phyloP scores from a whole-genome alignment of 2,797 vertebrate species.

The Pangasius macronema region DNA sequence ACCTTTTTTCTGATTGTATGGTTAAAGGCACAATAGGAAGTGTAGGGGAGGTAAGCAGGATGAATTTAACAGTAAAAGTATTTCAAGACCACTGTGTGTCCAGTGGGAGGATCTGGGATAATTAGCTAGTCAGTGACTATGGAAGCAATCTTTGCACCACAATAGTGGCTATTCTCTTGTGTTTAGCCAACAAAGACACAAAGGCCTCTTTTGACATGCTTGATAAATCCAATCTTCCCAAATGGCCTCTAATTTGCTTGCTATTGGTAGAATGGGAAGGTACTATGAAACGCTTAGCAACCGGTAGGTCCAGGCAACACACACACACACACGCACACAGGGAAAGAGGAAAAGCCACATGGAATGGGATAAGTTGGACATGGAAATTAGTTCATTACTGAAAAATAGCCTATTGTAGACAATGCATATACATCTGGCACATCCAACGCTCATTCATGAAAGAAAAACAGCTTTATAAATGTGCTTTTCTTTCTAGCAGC shows the following conservation, averaged over 20 bases:
- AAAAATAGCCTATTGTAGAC: constrained; percentile 71
- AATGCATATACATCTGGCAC: constrained; percentile 71
- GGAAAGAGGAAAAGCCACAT: constrained; percentile 35
- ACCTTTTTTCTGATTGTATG: not conserved
- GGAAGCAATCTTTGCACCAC: constrained; percentile 69
- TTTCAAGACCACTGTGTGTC: constrained; percentile 25
- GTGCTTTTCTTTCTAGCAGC: constrained; percentile 43
- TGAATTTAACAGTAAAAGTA: constrained; percentile 12
- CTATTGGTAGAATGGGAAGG: constrained; percentile 49
- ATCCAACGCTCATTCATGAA: constrained; percentile 70
- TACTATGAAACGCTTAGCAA: constrained; percentile 62
- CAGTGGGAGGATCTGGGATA: constrained; percentile 50
- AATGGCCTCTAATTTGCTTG: constrained; percentile 63
- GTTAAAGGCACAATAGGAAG: constrained; percentile 9
- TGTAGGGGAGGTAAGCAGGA: not conserved
- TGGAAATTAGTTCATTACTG: constrained; percentile 71
- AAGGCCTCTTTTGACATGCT: constrained; percentile 67
- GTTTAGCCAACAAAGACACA: constrained; percentile 64
- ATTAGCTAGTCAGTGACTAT: constrained; percentile 70
- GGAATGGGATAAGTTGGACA: constrained; percentile 44
- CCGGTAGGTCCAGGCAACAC: constrained; percentile 25
- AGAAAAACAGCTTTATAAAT: constrained; percentile 73
- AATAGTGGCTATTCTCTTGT: constrained; percentile 69
- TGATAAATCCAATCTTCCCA: constrained; percentile 67
- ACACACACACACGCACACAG: constrained; percentile 14